phyloP scores from a whole-genome alignment of 1,140 invertebrate species.

The Leptopilina clavipes region DNA sequence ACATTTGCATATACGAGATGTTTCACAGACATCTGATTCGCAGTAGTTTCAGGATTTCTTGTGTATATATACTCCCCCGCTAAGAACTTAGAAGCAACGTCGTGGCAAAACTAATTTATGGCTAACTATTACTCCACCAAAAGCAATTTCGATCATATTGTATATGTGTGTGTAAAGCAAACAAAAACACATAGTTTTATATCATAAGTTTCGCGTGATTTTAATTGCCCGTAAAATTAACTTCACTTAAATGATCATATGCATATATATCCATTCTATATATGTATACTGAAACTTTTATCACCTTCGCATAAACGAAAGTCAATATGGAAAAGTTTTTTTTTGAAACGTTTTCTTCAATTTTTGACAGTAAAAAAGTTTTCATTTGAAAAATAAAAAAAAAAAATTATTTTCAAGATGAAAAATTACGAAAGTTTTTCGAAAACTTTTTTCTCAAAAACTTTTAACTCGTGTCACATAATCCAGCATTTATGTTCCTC shows the following conservation, averaged over 20 bases:
- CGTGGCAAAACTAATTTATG: slow-evolving; percentile 14
- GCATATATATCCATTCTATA: too few relatives aligned
- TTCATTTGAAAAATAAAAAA: neutral
- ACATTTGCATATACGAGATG: slow-evolving; percentile 39
- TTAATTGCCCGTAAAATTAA: neutral
- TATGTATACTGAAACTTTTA: too few relatives aligned
- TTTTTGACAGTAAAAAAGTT: neutral
- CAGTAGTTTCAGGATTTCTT: slow-evolving; percentile 29
- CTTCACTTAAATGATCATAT: too few relatives aligned
- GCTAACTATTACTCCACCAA: neutral
- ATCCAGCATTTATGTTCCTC: neutral
- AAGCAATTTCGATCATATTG: slow-evolving; percentile 11
- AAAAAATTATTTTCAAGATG: slow-evolving; percentile 1
- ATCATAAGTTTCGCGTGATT: neutral
- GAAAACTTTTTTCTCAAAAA: neutral
- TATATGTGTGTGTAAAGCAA: neutral
- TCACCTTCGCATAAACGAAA: too few relatives aligned
- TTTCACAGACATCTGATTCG: slow-evolving; percentile 22
- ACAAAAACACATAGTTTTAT: neutral
- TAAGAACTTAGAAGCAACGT: slow-evolving; percentile 30
- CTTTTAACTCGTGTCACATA: neutral
- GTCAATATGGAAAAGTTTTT: too few relatives aligned
- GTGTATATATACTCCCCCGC: neutral
- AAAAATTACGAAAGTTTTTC: neutral
- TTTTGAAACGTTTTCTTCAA: too few relatives aligned